phyloP scores from a whole-genome alignment of 2,113 vertebrate species.

The Menidia beryllina region DNA sequence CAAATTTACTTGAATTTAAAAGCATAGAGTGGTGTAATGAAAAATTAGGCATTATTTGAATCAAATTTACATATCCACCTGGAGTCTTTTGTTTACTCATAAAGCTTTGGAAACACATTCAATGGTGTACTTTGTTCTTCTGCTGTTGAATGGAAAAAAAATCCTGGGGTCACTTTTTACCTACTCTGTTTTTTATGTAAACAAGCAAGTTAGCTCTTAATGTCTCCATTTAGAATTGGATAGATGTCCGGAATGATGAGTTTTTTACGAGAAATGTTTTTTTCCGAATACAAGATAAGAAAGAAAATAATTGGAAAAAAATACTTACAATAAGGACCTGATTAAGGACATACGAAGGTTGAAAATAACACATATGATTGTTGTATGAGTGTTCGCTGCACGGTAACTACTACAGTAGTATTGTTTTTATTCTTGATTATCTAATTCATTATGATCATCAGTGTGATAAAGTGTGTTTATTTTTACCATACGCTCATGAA shows the following conservation, averaged over 20 bases:
- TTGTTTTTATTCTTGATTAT: conserved; percentile 28
- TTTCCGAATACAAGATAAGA: background rate
- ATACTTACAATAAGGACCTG: background rate
- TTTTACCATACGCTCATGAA: conserved; percentile 1
- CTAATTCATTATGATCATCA: conserved; percentile 29
- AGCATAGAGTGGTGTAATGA: no score
- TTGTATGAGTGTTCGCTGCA: background rate
- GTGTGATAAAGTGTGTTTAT: background rate
- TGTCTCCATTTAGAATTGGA: background rate
- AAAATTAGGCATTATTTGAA: no score
- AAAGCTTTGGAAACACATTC: background rate
- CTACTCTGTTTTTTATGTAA: background rate
- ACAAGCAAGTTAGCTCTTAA: background rate
- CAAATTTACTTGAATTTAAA: background rate
- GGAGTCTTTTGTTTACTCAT: no score
- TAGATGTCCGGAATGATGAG: background rate
- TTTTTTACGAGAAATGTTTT: background rate
- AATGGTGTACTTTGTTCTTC: background rate
- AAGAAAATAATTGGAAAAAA: background rate
- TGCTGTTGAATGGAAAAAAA: background rate
- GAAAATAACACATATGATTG: background rate
- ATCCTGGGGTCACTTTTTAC: background rate
- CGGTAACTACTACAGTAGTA: conserved; percentile 2
- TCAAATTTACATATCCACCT: background rate
- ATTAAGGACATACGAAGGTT: no score